Base-by-base conservation (phyloP, 2,113 vertebrate species). In the Cavia porcellus region DNA sequence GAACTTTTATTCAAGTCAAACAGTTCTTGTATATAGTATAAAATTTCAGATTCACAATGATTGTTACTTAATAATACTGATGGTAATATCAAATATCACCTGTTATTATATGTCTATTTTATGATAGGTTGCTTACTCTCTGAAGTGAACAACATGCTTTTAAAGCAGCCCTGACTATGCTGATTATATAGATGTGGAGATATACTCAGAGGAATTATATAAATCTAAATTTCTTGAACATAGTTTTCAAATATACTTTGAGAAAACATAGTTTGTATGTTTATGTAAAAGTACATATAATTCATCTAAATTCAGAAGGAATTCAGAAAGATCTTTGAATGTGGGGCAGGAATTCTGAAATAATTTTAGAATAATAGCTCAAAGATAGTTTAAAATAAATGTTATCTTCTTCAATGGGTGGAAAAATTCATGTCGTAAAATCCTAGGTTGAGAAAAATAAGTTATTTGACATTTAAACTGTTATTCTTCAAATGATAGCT, bases 381-480 rank as follows among this genome's bases (percentile, higher is more conserved):
- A 93, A 45, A 13, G 88, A 0, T 38, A 70, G 32, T 89, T 96
- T 98, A 97, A 98, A 98, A 97, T 52, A 93, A 96, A 70, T 61
- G 81, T 66, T 86, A 50, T 94, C 4, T 35, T 91, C 38, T 97
- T 55, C 94, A 83, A 96, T 94, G 57, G 89, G 86, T 96, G 68
- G 55, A 93, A 77, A 38, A 97, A 22, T 96, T 96, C 57, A 85
- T 68, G 22, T 68, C 52, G 93, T 82, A 97, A 97, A 98, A 97
- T 86, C 22, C 59, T 95, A 92, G 42, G 35, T 84, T 82, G 32
- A 83, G 80, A 97, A 72, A 98, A 98, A 96, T 96, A 97, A 97
- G 79, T 89, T 64, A 96, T 95, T 96, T 97, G 94, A 93, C 81
- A 93, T 90, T 89, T 10, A 85, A 98, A 97, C 97, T 97, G 94